Base-by-base conservation (phyloP, 2,797 vertebrate species). In the Xiphorhynchus erythropygius region DNA sequence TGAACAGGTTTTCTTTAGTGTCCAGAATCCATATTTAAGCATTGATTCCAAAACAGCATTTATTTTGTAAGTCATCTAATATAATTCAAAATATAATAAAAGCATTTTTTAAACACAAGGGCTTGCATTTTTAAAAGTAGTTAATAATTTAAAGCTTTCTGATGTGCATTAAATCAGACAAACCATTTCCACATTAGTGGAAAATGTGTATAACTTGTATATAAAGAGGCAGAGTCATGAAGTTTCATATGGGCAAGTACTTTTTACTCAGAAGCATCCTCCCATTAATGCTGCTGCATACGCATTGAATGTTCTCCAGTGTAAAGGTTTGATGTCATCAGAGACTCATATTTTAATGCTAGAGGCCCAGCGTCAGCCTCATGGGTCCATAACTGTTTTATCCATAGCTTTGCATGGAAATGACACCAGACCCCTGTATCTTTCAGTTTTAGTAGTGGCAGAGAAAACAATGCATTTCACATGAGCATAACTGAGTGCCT, bases 391-490 rank as follows among this genome's bases (percentile, higher is more conserved):
- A 83, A 46, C n/a, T 63, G 35, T n/a, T 86, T 74, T 70, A 68
- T 78, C 23, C 16, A 17, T 44, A 56, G 21, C 28, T 64, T 56
- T 67, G 68, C n/a, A 13, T 17, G 18, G 70, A 82, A 87, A 39
- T 42, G 1, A 50, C 52, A 17, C 19, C 19, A 13, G 50, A 37
- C 19, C 3, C 15, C n/a, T 42, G 0, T 35, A 21, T n/a, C 28
- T 87, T 84, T 53, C 22, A 8, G 13, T 55, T 87, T 55, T 53
- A 17, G 0, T 14, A 13, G 39, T 33, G 30, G 16, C 55, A 59
- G 87, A 86, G 59, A 52, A 33, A 18, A n/a, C 35, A 33, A 2
- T 33, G 3, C 1, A 0, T 77, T 86, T 90, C 37, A 11, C 13
- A 2, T 22, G 18, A 53, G 16, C 8, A 2, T 39, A 41, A 32